These are phyloP conservation scores for Heterodera filipjevi DNA, from an alignment of 2,888 invertebrate species.

Conservation along the genomic window DNA sequence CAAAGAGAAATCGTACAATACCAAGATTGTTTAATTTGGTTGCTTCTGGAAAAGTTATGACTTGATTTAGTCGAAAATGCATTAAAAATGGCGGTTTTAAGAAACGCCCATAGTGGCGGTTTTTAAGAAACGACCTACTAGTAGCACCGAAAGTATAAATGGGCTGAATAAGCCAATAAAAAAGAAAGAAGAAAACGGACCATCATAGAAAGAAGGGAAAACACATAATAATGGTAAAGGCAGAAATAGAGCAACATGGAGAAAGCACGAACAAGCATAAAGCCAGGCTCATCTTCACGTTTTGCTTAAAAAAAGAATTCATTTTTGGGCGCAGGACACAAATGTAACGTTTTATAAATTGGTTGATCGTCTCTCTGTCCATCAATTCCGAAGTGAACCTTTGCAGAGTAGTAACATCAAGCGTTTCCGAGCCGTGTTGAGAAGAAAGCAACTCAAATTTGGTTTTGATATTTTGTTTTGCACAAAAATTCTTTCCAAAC, in stretches of 20 bases:
- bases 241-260: conserved; percentile 69
- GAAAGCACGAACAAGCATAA: conserved; percentile 25
- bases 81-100: too few species aligned
- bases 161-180: too few species aligned
- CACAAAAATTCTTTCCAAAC: too few species aligned
- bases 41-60: too few species aligned
- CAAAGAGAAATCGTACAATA: too few species aligned
- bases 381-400: conserved; percentile 54
- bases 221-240: conserved; percentile 82
- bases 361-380: conserved; percentile 57
- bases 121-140: too few species aligned
- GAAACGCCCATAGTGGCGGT: too few species aligned
- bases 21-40: too few species aligned
- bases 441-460: conserved; percentile 34
- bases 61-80: too few species aligned
- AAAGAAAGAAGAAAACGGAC: too few species aligned
- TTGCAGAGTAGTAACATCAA: conserved; percentile 37
- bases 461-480: too few species aligned
- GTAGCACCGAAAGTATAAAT: too few species aligned
- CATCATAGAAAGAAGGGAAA: conserved; percentile 88
- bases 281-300: conserved; percentile 8
- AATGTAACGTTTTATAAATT: conserved; percentile 56
- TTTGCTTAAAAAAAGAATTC: background rate
- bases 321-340: background rate
- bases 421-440: conserved; percentile 44